Conservation (phyloP, 2,888 invertebrate species). For the Hipparchia semele region DNA sequence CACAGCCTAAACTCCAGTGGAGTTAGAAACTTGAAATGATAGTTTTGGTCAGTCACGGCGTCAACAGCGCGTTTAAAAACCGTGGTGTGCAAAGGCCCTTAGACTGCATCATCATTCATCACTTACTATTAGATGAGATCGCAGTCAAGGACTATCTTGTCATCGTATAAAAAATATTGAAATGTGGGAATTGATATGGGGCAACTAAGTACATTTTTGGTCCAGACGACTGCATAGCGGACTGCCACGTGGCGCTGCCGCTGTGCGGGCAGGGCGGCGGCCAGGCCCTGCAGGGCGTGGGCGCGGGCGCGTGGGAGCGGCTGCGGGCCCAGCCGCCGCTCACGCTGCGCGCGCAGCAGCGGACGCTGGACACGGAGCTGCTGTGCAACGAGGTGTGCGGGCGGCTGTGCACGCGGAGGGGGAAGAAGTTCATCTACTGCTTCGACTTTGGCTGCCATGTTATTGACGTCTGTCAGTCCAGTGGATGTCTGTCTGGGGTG, state of each 20-base stretch:
- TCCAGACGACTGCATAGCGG: slow-evolving; percentile 86
- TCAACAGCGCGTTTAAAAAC: too few species aligned
- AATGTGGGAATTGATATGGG: too few species aligned
- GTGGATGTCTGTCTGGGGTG: slow-evolving; percentile 78
- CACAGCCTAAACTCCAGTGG: too few species aligned
- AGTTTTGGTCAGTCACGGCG: too few species aligned
- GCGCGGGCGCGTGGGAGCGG: slow-evolving; percentile 73
- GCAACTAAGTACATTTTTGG: not conserved
- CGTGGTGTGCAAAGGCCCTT: too few species aligned
- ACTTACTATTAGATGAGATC: too few species aligned
- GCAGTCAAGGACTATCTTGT: too few species aligned
- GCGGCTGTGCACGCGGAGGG: slow-evolving; percentile 67
- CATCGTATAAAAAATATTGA: too few species aligned
- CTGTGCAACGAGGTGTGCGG: slow-evolving; percentile 79
- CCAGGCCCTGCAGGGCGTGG: slow-evolving; percentile 85
- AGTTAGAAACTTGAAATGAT: too few species aligned
- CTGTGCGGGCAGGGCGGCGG: slow-evolving; percentile 88
- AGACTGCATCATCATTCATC: too few species aligned
- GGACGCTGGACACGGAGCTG: slow-evolving; percentile 76
- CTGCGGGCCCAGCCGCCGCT: slow-evolving; percentile 51
- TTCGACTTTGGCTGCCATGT: slow-evolving; percentile 82
- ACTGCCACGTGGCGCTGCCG: slow-evolving; percentile 88
- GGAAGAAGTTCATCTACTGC: slow-evolving; percentile 78
- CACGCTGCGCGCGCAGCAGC: slow-evolving; percentile 69
- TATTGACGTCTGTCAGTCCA: slow-evolving; percentile 78